Evolutionary conservation across 2,113 vertebrate species (phyloP).

Genomic region (Hydrolagus affinis): DNA sequence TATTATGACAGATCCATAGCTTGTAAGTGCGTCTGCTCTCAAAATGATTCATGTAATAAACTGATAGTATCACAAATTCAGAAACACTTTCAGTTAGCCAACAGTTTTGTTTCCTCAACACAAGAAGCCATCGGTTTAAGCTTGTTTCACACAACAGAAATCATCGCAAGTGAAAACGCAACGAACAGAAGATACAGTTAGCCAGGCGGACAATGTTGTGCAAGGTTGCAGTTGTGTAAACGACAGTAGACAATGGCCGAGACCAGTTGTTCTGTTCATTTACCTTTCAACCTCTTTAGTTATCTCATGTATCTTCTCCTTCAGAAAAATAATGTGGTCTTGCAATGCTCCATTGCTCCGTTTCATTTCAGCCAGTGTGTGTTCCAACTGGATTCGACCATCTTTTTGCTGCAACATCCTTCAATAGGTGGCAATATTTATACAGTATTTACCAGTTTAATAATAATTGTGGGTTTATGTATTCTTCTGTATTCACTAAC

Average conservation of each 20-base stretch:
- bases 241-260: not conserved
- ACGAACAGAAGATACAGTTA: not conserved
- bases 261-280: not conserved
- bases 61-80: not conserved
- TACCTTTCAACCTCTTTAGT: not conserved
- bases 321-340: slow-evolving; percentile 7
- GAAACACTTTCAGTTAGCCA: not conserved
- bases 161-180: not conserved
- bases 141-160: not conserved
- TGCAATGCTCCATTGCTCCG: not conserved
- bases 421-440: not conserved
- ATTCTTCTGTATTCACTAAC: too few species aligned
- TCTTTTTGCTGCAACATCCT: slow-evolving; percentile 24
- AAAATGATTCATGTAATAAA: slow-evolving; percentile 14
- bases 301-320: not conserved
- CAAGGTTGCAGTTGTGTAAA: too few species aligned
- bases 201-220: not conserved
- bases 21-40: not conserved
- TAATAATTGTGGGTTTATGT: too few species aligned
- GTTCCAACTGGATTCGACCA: not conserved
- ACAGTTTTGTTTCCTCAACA: not conserved
- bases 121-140: not conserved
- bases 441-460: too few species aligned
- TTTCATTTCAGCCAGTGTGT: not conserved
- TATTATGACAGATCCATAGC: not conserved